phyloP scores from a whole-genome alignment of 2,113 vertebrate genomes.

The Prunella himalayana region DNA sequence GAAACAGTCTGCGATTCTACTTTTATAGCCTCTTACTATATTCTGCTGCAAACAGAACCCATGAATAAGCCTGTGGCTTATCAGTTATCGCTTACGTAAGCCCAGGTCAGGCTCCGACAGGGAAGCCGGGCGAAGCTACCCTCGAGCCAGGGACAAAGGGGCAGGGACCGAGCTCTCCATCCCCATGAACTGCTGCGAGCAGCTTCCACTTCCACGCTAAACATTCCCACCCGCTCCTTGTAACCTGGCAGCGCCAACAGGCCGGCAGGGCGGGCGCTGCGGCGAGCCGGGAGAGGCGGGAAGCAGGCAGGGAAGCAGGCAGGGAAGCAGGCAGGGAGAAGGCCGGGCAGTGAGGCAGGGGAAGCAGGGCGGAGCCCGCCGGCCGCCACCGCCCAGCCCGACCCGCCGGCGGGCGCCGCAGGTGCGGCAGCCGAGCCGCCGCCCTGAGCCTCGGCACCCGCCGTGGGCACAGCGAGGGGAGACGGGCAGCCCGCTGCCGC shows the following conservation, averaged over 20 bases:
- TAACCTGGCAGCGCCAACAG: accelerated
- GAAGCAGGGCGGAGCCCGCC: background rate
- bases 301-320: too few relatives aligned
- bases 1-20: background rate
- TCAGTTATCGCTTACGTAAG: background rate
- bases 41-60: background rate
- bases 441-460: background rate
- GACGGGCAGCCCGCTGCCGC: background rate
- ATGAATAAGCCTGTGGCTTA: background rate
- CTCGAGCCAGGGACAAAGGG: background rate
- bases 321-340: accelerated
- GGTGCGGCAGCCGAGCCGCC: background rate
- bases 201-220: background rate
- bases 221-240: background rate
- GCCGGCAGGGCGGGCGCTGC: accelerated
- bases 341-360: background rate
- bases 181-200: background rate
- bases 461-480: accelerated
- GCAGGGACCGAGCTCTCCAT: too few relatives aligned
- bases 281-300: too few relatives aligned
- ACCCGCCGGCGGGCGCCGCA: background rate
- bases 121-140: too few relatives aligned
- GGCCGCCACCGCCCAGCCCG: background rate
- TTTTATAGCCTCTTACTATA: background rate
- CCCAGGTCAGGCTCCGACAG: background rate